Evolutionary conservation across 2,888 invertebrate species (phyloP).

Genomic region (Agriopis aurantiaria): DNA sequence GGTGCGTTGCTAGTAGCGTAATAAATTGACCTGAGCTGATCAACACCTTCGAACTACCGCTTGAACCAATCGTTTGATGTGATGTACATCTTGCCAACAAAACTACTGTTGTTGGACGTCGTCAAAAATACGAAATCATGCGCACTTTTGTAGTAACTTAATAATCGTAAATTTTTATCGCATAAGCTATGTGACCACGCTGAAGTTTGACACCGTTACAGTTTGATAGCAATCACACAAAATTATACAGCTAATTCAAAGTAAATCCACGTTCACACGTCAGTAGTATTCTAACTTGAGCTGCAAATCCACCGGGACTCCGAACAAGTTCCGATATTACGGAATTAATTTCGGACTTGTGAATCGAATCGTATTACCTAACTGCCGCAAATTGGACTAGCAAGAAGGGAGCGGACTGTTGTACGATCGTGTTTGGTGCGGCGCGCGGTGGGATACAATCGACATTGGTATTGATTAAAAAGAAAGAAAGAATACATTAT

Average conservation of each 20-base stretch:
- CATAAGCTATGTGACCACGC: too few relatives aligned
- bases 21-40: too few relatives aligned
- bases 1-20: too few relatives aligned
- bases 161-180: too few relatives aligned
- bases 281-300: constrained; percentile 24
- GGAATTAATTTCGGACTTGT: constrained; percentile 59
- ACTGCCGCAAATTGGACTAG: constrained; percentile 59
- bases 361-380: constrained; percentile 61
- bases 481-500: too few relatives aligned
- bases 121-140: too few relatives aligned
- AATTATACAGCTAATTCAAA: constrained; percentile 4
- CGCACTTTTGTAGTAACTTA: too few relatives aligned
- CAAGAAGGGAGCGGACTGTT: constrained; percentile 39
- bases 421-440: constrained; percentile 25
- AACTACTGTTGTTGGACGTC: too few relatives aligned
- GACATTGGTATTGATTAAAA: background rate
- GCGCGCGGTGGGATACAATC: background rate
- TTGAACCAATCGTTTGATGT: too few relatives aligned
- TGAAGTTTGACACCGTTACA: background rate
- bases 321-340: constrained; percentile 59
- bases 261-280: constrained; percentile 25
- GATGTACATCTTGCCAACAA: too few relatives aligned
- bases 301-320: constrained; percentile 52
- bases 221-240: constrained; percentile 4
- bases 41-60: too few relatives aligned